Percentiles rank a stretch among this genome's conserved stretches.
phyloP scores from a whole-genome alignment of 2,888 invertebrate species.

The Amorpha juglandis region DNA sequence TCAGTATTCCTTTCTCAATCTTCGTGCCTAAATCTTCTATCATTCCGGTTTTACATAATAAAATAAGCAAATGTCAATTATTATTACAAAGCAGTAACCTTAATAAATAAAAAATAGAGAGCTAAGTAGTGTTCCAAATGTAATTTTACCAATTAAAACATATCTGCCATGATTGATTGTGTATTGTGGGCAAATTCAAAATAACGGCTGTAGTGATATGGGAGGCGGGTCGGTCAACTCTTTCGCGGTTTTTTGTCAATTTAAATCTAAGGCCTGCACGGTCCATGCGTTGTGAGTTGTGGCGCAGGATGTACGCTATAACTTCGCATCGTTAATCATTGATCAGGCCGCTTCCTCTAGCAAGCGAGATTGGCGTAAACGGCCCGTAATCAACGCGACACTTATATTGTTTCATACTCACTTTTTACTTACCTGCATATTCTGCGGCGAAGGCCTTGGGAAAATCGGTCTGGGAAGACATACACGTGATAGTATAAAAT shows the following conservation, averaged over 20 bases:
- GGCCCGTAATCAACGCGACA: conserved; percentile 44
- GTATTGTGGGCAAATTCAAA: conserved; percentile 39
- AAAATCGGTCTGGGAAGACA: conserved; percentile 27
- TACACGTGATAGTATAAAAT: conserved; percentile 26
- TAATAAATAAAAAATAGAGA: not conserved
- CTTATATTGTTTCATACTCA: conserved; percentile 62
- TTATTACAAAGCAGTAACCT: no score
- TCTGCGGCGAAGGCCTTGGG: conserved; percentile 39
- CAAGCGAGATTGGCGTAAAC: conserved; percentile 39
- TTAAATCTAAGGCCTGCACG: conserved; percentile 45
- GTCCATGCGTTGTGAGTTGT: conserved; percentile 33
- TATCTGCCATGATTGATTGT: conserved; percentile 32
- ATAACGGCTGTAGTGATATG: conserved; percentile 37
- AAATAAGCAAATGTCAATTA: no score
- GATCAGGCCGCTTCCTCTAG: conserved; percentile 61
- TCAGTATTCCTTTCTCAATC: no score
- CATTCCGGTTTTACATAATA: no score
- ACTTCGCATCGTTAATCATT: conserved; percentile 62
- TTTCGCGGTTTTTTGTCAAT: conserved; percentile 51
- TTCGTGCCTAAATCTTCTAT: no score
- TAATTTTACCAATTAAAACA: not conserved
- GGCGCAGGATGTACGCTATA: conserved; percentile 71
- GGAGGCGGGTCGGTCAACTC: conserved; percentile 49
- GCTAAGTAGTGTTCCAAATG: conserved; percentile 1
- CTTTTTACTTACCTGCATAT: conserved; percentile 40